A percentile compares a stretch with the other conserved stretches of the same genome.
These are phyloP conservation scores for Babyrousa celebensis DNA, from an alignment of 2,797 vertebrate genomes.

Conservation along the genomic window DNA sequence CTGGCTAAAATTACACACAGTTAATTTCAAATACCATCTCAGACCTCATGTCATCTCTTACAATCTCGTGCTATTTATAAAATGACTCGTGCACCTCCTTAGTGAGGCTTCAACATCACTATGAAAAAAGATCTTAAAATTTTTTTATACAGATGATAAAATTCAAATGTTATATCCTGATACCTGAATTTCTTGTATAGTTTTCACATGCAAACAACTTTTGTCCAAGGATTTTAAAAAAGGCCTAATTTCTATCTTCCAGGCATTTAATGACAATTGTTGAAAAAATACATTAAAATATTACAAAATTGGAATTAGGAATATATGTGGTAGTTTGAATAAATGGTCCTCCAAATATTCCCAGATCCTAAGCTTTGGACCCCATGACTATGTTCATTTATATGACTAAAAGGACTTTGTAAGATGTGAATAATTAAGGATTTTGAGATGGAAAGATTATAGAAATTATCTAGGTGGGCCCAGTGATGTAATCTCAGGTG, in stretches of 20 bases:
- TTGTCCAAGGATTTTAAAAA: background rate
- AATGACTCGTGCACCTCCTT: background rate
- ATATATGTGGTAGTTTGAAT: background rate
- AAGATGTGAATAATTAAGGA: background rate
- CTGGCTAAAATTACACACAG: background rate
- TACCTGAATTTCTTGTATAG: background rate
- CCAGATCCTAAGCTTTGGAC: background rate
- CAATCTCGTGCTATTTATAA: background rate
- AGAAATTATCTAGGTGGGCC: background rate
- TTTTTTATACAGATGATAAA: background rate
- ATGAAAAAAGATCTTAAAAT: background rate
- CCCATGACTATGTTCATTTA: background rate
- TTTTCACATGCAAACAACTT: background rate
- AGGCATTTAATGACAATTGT: background rate
- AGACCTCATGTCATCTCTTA: background rate
- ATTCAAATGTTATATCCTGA: background rate
- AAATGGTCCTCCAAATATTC: background rate
- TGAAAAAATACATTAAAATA: background rate
- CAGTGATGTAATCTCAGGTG: background rate
- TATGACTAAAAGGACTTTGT: background rate
- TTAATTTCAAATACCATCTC: background rate
- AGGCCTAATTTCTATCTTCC: background rate
- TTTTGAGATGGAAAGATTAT: background rate
- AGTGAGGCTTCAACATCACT: background rate
- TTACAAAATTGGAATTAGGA: background rate